Evolutionary conservation across 2,797 vertebrate genomes (phyloP).

Genomic region (Tenualosa ilisha): DNA sequence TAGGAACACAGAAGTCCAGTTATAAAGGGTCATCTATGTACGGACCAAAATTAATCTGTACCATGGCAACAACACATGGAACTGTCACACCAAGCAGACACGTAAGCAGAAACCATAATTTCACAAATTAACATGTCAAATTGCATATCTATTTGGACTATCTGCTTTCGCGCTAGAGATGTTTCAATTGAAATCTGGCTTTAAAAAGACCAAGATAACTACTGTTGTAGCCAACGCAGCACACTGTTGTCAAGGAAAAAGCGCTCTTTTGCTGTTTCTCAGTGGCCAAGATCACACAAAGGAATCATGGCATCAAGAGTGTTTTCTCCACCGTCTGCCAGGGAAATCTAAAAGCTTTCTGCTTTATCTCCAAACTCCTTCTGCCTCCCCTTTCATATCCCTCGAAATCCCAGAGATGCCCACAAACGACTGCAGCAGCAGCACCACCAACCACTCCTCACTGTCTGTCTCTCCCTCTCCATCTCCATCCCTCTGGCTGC

Average conservation of each 20-base stretch:
- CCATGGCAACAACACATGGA: neutral
- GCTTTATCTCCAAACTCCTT: slow-evolving; percentile 52
- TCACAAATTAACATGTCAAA: slow-evolving; percentile 12
- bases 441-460: slow-evolving; percentile 5
- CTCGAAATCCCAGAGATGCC: slow-evolving; percentile 16
- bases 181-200: slow-evolving; percentile 15
- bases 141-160: neutral
- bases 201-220: neutral
- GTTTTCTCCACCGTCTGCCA: slow-evolving; percentile 44
- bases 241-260: neutral
- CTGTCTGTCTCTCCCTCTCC: slow-evolving; percentile 38
- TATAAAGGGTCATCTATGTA: neutral
- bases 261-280: slow-evolving; percentile 30
- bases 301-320: slow-evolving; percentile 32
- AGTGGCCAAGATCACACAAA: slow-evolving; percentile 39
- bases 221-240: neutral
- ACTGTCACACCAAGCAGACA: neutral
- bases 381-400: slow-evolving; percentile 13
- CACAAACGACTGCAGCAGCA: slow-evolving; percentile 14
- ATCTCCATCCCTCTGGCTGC: slow-evolving; percentile 61
- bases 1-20: neutral
- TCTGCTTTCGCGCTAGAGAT: neutral
- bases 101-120: slow-evolving; percentile 19
- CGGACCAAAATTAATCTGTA: neutral
- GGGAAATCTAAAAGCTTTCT: slow-evolving; percentile 51